Base-by-base conservation (phyloP, 2,888 invertebrate genomes). In the Lasioglossum calceatum region DNA sequence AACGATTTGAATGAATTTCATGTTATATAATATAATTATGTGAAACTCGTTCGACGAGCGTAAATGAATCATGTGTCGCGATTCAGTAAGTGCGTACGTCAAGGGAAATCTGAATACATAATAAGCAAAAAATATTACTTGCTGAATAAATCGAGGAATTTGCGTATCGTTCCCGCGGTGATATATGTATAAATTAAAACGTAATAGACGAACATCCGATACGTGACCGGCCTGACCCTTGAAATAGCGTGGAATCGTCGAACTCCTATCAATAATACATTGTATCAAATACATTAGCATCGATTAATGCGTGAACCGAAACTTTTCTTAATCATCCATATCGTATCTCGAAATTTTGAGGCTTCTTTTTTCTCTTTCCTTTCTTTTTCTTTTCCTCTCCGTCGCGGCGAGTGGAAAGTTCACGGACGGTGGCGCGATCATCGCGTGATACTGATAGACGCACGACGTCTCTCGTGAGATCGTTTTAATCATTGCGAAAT, bases 401-500 rank as follows among this genome's bases (percentile, higher is more conserved):
- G 12, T 4, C n/a, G 27, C 1, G 16, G 44, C 58, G 32, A 27
- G 44, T 47, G 71, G 44, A 64, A 84, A 78, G 79, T 86, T 80
- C 80, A 82, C 58, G 86, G 61, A 47, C 79, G 27, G 76, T 47
- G 39, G 50, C 44, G 44, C 50, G 42, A 23, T 58, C n/a, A 67
- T 85, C 72, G 71, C 76, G 77, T 74, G 70, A 84, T 42, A 23
- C 36, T 8, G 58, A 72, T 70, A 70, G 64, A 32, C 58, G 8
- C 47, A 70, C 67, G 19, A 5, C 23, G 10, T 10, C 4, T 7
- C 32, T 70, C 44, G 12, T 2, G 67, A 67, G 39, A 36, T 10
- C 70, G 36, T 54, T 5, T 44, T 77, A 84, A 85, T 84, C 71
- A 32, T 19, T 8, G 42, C 1, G 23, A 39, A 84, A 54, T 73